Percentiles rank a stretch among this genome's conserved stretches.
These are phyloP conservation scores for Megalonaias nervosa DNA, from an alignment of 1,140 invertebrate genomes.

Conservation along the genomic window DNA sequence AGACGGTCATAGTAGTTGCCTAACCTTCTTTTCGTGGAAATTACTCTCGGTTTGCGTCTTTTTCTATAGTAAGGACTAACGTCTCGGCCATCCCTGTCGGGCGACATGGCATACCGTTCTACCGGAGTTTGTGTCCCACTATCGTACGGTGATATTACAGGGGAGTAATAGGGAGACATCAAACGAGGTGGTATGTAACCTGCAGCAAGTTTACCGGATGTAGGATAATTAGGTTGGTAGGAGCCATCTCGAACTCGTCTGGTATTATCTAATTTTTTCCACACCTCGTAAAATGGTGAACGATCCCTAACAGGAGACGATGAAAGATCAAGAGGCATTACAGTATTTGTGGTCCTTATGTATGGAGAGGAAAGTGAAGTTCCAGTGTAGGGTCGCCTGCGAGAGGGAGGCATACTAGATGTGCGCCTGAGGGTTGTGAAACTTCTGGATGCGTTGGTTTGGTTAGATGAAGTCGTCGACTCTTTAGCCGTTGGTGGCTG, in stretches of 20 bases:
- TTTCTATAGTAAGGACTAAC: conserved; percentile 4
- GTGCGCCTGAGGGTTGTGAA: conserved; percentile 12
- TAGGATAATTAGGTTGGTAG: conserved; percentile 29
- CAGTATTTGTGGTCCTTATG: conserved; percentile 5
- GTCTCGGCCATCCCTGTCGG: too few species aligned
- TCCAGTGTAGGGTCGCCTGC: conserved; percentile 15
- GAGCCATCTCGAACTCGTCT: conserved; percentile 1
- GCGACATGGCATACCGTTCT: too few species aligned
- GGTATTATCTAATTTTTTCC: conserved; percentile 16
- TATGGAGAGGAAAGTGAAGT: conserved; percentile 18
- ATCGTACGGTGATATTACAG: too few species aligned
- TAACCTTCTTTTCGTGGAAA: conserved; percentile 20
- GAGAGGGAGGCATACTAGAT: conserved; percentile 12
- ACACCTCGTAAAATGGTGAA: conserved; percentile 21
- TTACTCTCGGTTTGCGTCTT: conserved; percentile 24
- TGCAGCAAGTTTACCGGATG: neutral
- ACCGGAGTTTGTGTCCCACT: too few species aligned
- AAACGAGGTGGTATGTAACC: too few species aligned
- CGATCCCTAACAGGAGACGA: conserved; percentile 19
- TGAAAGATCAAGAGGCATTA: conserved; percentile 16
- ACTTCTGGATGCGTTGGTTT: conserved; percentile 9
- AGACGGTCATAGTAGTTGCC: conserved; percentile 33
- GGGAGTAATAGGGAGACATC: too few species aligned
- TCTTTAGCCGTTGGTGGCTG: too few species aligned
- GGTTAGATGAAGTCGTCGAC: too few species aligned